A percentile compares a stretch with the other conserved stretches of the same genome.
Conservation (phyloP, 2,113 vertebrate species). For the Erythrocercus mccallii region DNA sequence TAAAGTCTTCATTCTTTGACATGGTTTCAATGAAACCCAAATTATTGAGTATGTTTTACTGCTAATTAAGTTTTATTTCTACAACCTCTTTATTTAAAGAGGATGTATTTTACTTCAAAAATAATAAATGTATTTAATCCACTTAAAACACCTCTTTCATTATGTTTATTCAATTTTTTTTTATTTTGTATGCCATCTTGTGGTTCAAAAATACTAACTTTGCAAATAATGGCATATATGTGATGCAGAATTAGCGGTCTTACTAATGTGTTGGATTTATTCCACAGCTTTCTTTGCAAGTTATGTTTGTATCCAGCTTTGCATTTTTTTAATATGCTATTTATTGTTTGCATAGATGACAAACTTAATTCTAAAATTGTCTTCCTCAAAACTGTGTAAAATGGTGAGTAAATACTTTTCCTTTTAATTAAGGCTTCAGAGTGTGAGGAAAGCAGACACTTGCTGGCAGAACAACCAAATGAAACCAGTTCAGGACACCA, state of each 20-base stretch:
- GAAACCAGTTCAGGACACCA: neutral
- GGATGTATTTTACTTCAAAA: neutral
- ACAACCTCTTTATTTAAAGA: neutral
- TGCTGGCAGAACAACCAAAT: conserved; percentile 10
- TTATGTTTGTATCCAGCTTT: neutral
- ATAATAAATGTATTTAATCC: neutral
- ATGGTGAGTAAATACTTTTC: neutral
- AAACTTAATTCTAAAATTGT: neutral
- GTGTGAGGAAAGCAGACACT: neutral
- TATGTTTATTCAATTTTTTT: neutral
- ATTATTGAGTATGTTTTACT: neutral
- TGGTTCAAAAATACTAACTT: neutral
- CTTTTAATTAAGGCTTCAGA: conserved; percentile 28
- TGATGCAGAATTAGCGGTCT: neutral
- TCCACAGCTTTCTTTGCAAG: neutral
- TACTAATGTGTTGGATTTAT: neutral
- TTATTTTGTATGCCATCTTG: neutral
- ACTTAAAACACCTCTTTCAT: neutral
- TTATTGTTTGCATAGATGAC: neutral
- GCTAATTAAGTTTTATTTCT: neutral
- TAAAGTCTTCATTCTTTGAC: neutral
- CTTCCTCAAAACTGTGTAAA: neutral
- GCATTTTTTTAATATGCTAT: neutral
- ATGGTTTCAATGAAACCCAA: neutral
- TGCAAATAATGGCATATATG: neutral